phyloP scores from a whole-genome alignment of 1,140 invertebrate genomes.

The Brachionus paranguensis region DNA sequence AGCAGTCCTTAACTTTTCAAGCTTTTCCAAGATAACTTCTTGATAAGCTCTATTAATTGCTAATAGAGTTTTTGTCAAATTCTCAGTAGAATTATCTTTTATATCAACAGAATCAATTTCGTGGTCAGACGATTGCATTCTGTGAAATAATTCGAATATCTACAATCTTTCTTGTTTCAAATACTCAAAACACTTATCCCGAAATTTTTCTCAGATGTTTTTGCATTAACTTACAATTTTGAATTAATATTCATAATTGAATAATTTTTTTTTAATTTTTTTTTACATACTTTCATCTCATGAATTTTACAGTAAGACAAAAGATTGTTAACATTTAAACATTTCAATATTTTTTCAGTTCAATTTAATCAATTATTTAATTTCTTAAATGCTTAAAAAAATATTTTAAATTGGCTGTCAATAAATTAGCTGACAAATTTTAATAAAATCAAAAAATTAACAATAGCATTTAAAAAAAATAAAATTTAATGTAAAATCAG shows the following conservation, averaged over 20 bases:
- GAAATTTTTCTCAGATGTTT: background rate
- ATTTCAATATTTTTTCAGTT: no score
- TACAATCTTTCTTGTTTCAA: background rate
- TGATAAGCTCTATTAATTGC: constrained; percentile 36
- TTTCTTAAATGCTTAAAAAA: no score
- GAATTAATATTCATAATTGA: background rate
- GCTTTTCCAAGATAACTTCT: constrained; percentile 11
- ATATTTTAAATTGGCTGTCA: no score
- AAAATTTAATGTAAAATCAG: no score
- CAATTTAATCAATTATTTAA: no score
- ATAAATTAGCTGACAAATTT: no score
- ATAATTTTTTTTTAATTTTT: background rate
- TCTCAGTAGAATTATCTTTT: background rate
- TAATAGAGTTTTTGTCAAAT: background rate
- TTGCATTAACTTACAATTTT: background rate
- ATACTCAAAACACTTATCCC: background rate
- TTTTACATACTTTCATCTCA: no score
- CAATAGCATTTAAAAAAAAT: no score
- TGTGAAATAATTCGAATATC: background rate
- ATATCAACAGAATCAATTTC: background rate
- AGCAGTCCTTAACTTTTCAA: background rate
- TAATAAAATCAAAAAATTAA: no score
- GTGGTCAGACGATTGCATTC: background rate
- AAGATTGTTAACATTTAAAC: no score
- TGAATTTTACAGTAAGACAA: no score